Evolutionary conservation across 2,797 vertebrate species (phyloP).

Genomic region (Bucorvus abyssinicus): DNA sequence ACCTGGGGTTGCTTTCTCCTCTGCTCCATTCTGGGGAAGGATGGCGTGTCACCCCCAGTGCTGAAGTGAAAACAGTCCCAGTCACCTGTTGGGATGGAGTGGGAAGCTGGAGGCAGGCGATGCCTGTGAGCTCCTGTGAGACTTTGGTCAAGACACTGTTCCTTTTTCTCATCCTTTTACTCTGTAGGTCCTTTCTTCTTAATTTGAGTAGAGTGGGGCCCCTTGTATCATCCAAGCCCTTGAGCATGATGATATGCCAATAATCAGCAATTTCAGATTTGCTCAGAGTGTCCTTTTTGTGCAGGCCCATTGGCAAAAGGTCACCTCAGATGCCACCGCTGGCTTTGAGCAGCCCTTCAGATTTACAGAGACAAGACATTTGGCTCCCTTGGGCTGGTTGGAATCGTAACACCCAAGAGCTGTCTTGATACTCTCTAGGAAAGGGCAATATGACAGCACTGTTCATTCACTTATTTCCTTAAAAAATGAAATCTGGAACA

Average conservation of each 20-base stretch:
- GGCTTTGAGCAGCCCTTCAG: not conserved
- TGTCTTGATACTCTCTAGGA: not conserved
- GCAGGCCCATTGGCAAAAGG: not conserved
- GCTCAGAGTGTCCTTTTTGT: not conserved
- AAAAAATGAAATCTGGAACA: not conserved
- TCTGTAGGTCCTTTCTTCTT: not conserved
- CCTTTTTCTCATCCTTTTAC: not conserved
- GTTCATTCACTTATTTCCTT: not conserved
- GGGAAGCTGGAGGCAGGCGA: not conserved
- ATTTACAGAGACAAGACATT: not conserved
- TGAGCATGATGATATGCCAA: fast-evolving
- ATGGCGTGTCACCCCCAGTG: not conserved
- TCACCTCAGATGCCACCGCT: not conserved
- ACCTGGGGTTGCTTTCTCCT: constrained; percentile 10
- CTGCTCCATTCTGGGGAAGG: not conserved
- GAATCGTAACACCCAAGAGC: not conserved
- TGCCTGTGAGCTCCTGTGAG: not conserved
- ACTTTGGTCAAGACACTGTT: not conserved
- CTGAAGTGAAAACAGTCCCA: not conserved
- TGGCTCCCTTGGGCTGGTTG: not conserved
- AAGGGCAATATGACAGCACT: not conserved
- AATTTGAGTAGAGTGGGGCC: not conserved
- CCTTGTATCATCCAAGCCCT: not conserved
- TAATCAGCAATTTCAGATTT: not conserved
- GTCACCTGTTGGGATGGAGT: not conserved